Conservation (phyloP, 2,797 vertebrate genomes). For the Emys orbicularis region DNA sequence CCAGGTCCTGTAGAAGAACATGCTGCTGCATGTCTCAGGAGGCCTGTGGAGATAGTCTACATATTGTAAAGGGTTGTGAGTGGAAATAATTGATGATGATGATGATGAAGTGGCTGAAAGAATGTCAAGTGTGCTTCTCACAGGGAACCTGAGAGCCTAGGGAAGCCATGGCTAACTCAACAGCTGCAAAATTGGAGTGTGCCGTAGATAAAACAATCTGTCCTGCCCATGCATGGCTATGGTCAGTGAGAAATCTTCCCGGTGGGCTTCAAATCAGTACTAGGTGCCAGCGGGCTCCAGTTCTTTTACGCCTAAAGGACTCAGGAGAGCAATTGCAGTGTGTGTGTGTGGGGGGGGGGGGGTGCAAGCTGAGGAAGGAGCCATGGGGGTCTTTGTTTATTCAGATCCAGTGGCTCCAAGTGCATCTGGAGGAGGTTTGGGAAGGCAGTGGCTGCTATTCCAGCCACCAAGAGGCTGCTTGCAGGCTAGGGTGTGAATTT, state of each 20-base stretch:
- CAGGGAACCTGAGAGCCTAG: not conserved
- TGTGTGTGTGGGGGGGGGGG: no score
- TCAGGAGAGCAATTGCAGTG: not conserved
- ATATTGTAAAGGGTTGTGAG: not conserved
- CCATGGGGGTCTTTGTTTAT: not conserved
- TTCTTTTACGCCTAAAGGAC: not conserved
- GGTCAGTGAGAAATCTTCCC: not conserved
- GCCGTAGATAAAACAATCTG: not conserved
- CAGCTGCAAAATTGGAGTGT: not conserved
- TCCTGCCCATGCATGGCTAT: not conserved
- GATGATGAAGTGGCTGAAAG: not conserved
- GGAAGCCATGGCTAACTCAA: not conserved
- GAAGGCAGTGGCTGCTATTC: not conserved
- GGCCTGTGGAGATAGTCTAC: not conserved
- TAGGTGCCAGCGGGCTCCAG: not conserved
- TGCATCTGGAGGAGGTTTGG: not conserved
- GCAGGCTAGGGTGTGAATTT: not conserved
- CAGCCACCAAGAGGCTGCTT: not conserved
- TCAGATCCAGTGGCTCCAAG: not conserved
- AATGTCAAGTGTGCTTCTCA: not conserved
- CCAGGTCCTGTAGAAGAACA: not conserved
- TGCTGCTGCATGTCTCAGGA: not conserved
- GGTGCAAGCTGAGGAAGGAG: not conserved
- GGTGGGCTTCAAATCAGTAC: not conserved
- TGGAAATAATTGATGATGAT: not conserved